These are phyloP conservation scores for Rhynchomys soricoides DNA, from an alignment of 2,113 vertebrate species.

Conservation along the genomic window DNA sequence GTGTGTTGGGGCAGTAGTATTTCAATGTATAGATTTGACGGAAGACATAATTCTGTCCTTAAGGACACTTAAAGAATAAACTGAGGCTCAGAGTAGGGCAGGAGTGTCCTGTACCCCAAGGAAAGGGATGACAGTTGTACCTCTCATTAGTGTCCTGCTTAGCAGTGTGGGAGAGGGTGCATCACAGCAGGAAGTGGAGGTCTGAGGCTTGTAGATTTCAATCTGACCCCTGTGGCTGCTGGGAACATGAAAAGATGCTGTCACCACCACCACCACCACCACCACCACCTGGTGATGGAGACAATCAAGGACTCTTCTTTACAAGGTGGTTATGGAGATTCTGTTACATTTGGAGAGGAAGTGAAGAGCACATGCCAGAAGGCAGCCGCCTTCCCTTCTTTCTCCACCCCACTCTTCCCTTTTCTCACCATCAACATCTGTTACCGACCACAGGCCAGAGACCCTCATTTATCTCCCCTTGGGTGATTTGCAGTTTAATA, in stretches of 20 bases:
- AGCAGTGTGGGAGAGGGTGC: neutral
- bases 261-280: too few species aligned
- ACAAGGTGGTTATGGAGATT: neutral
- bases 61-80: neutral
- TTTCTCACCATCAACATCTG: neutral
- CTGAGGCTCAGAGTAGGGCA: neutral
- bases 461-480: neutral
- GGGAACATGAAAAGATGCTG: neutral
- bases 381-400: neutral
- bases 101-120: neutral
- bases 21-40: neutral
- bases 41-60: neutral
- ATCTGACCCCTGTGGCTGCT: neutral
- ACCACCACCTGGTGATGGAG: neutral
- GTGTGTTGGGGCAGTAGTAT: neutral
- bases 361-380: fast-evolving
- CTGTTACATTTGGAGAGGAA: neutral
- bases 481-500: constrained; percentile 40
- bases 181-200: neutral
- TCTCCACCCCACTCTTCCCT: neutral
- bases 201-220: neutral
- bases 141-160: neutral
- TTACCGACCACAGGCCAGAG: neutral
- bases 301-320: neutral
- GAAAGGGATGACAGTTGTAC: neutral